These are phyloP conservation scores for Aphelinus certus DNA, from an alignment of 1,140 invertebrate species.

Conservation along the genomic window DNA sequence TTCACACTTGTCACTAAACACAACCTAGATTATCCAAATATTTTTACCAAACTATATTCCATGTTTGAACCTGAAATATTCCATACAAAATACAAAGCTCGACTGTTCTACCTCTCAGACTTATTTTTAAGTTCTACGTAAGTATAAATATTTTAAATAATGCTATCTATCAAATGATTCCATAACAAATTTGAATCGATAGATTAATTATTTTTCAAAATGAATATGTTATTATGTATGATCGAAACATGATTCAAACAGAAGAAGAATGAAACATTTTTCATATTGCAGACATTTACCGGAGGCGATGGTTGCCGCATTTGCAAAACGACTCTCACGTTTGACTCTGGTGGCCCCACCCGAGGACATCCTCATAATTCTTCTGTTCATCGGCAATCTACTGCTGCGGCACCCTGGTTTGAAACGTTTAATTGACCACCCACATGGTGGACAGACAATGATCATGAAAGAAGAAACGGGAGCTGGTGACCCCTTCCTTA, in stretches of 20 bases:
- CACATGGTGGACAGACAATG: constrained; percentile 53
- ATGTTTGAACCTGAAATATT: constrained; percentile 92
- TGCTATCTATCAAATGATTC: too few species aligned
- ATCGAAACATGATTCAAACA: too few species aligned
- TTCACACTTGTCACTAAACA: constrained; percentile 90
- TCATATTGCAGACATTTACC: constrained; percentile 82
- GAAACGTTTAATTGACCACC: constrained; percentile 77
- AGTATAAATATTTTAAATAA: constrained; percentile 61
- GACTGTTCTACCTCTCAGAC: constrained; percentile 87
- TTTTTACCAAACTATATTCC: constrained; percentile 92
- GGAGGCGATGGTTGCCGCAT: constrained; percentile 90
- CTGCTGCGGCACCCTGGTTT: constrained; percentile 87
- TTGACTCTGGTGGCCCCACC: constrained; percentile 84
- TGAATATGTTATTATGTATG: too few species aligned
- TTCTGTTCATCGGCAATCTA: constrained; percentile 88
- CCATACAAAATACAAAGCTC: constrained; percentile 87
- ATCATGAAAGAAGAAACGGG: constrained; percentile 44
- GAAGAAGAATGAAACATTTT: neutral
- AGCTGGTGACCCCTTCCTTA: constrained; percentile 80
- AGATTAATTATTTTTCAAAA: neutral
- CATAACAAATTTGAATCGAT: too few species aligned
- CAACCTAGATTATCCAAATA: constrained; percentile 95
- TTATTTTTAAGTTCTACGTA: constrained; percentile 92
- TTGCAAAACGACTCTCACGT: constrained; percentile 88
- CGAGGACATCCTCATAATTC: constrained; percentile 80